Base-by-base conservation (phyloP, 2,888 invertebrate genomes). In the Hyppa rectilinea region DNA sequence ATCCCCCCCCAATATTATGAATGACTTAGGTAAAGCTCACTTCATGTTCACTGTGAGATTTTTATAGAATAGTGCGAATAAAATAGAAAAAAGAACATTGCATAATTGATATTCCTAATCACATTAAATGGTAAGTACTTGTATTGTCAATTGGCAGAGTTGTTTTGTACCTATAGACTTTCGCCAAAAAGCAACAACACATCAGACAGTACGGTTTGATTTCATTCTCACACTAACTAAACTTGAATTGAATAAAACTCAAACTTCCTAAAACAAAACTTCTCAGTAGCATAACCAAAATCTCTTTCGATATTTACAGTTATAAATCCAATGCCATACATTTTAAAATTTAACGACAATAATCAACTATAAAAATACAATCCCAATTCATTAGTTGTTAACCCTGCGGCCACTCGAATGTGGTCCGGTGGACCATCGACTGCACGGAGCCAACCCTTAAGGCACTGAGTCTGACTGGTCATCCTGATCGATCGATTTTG, bases 401-500 rank as follows among this genome's bases (percentile, higher is more conserved):
- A 85, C 87, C 88, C 88, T 81, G 74, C 67, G 86, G 88, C 85
- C 49, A 78, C 73, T 62, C 73, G 68, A 68, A 83, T 82, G 82
- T 80, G 85, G 86, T 85, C 84, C 78, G 62, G 68, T 71, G 50
- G 71, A 61, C 52, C 43, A 26, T 66, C 71, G 83, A 77, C 85
- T 80, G 84, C 85, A 85, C 78, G 67, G 60, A 80, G 70, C 43
- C 75, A 72, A 79, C 74, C 85, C 86, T 85, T 85, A 71, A 85
- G 85, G 85, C 83, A 85, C 65, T 88, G 89, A 89, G 87, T 90
- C 71, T 90, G 89, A 88, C 88, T 92, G 92, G 89, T 84, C 90
- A 90, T 87, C 90, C 88, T 89, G 82, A 79, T 81, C 87, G 88
- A 90, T 90, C 91, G 89, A 90, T 91, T 92, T 89, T 82, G 91